Percentiles rank a stretch among this genome's conserved stretches.
These are phyloP conservation scores for Aythya baeri DNA, from an alignment of 2,113 vertebrate species.

Conservation along the genomic window DNA sequence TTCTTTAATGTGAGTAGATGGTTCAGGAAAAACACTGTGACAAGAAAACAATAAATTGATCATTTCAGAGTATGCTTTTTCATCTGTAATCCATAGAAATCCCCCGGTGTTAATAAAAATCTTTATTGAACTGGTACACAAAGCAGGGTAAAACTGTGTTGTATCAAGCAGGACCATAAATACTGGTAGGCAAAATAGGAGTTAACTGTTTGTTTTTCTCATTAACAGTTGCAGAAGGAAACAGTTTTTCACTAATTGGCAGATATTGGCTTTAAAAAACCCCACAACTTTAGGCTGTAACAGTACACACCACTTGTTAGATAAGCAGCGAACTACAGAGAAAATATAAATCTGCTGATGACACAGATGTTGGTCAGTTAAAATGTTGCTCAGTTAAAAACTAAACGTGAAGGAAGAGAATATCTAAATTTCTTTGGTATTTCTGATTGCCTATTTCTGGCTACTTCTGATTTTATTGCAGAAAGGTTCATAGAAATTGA, in stretches of 20 bases:
- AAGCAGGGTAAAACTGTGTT: not conserved
- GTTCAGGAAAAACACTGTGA: not conserved
- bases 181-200: not conserved
- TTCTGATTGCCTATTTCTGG: not conserved
- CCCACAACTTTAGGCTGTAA: not conserved
- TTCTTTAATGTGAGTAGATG: not conserved
- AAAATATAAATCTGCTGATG: not conserved
- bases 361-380: not conserved
- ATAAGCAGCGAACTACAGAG: not conserved
- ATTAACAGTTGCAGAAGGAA: constrained; percentile 11
- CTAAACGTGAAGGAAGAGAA: not conserved
- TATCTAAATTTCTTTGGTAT: not conserved
- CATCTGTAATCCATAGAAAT: not conserved
- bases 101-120: not conserved
- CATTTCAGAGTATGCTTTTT: not conserved
- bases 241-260: constrained; percentile 13
- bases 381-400: not conserved
- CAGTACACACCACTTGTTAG: not conserved
- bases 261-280: not conserved
- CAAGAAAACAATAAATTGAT: not conserved
- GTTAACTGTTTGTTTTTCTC: constrained; percentile 24
- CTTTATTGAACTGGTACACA: not conserved
- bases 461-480: not conserved
- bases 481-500: not conserved
- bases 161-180: not conserved